Evolutionary conservation across 2,888 invertebrate species (phyloP).

Genomic region (Cheilosia grossa): DNA sequence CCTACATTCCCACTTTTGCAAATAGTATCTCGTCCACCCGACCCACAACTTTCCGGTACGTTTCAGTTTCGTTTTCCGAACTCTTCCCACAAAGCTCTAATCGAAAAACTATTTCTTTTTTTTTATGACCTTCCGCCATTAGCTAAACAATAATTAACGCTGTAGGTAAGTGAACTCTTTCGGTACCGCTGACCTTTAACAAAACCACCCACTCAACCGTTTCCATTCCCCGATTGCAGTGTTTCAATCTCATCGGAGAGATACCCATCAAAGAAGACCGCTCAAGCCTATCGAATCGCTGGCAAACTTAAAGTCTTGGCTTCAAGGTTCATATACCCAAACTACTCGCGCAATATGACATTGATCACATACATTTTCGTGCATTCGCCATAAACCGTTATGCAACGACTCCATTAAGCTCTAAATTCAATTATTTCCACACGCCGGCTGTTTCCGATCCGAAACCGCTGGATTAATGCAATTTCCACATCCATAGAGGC

Average conservation of each 20-base stretch:
- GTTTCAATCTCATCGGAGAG: not conserved
- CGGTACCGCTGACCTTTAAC: no score
- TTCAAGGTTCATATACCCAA: not conserved
- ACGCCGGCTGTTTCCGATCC: conserved; percentile 6
- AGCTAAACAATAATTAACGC: no score
- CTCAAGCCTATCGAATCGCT: not conserved
- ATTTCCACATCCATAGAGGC: conserved; percentile 33
- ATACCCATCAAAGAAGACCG: not conserved
- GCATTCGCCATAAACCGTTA: conserved; percentile 33
- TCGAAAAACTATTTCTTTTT: no score
- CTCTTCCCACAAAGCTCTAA: no score
- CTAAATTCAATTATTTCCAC: conserved; percentile 39
- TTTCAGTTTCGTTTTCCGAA: no score
- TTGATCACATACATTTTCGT: conserved; percentile 16
- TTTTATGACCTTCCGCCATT: no score
- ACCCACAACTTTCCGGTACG: no score
- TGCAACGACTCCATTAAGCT: conserved; percentile 45
- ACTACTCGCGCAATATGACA: conserved; percentile 5
- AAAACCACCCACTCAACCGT: not conserved
- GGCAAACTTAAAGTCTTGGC: no score
- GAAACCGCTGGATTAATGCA: conserved; percentile 45
- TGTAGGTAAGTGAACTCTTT: no score
- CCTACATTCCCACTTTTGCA: no score
- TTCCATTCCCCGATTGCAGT: not conserved
- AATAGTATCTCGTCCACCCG: no score